Conservation (phyloP, 2,797 vertebrate genomes). For the Enteromius fasciolatus region DNA sequence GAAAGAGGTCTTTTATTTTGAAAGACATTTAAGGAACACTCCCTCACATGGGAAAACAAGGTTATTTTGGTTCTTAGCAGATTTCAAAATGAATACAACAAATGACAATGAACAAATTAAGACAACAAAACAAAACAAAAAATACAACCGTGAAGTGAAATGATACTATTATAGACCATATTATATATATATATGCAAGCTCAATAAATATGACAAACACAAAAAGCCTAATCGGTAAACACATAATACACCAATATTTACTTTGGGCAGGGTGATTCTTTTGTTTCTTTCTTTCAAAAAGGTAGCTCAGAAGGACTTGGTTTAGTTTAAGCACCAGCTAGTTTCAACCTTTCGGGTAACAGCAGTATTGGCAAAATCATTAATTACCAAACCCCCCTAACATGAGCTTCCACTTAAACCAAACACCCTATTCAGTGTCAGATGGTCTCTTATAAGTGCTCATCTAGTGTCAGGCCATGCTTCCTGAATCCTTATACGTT, state of each 20-base stretch:
- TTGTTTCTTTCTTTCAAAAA: constrained; percentile 63
- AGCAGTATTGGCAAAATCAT: constrained; percentile 29
- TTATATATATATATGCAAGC: constrained; percentile 66
- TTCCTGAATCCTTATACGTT: neutral
- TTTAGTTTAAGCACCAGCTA: constrained; percentile 60
- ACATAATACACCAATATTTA: constrained; percentile 70
- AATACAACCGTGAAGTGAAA: constrained; percentile 73
- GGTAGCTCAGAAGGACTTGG: constrained; percentile 44
- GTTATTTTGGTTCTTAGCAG: constrained; percentile 78
- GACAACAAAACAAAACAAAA: constrained; percentile 71
- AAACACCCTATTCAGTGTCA: constrained; percentile 39
- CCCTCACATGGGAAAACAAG: constrained; percentile 68
- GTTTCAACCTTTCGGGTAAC: constrained; percentile 49
- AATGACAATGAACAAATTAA: constrained; percentile 69
- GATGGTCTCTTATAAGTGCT: constrained; percentile 53
- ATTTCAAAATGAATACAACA: constrained; percentile 67
- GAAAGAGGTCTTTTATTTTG: constrained; percentile 67
- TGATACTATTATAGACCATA: constrained; percentile 75
- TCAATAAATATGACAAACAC: constrained; percentile 84
- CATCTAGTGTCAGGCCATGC: constrained; percentile 24
- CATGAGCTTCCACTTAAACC: constrained; percentile 31
- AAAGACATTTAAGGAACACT: constrained; percentile 77
- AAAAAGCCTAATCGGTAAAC: constrained; percentile 72
- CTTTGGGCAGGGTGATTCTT: constrained; percentile 61
- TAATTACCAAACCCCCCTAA: constrained; percentile 3